Evolutionary conservation across 2,888 invertebrate species (phyloP).

Genomic region (Phasia obesa): DNA sequence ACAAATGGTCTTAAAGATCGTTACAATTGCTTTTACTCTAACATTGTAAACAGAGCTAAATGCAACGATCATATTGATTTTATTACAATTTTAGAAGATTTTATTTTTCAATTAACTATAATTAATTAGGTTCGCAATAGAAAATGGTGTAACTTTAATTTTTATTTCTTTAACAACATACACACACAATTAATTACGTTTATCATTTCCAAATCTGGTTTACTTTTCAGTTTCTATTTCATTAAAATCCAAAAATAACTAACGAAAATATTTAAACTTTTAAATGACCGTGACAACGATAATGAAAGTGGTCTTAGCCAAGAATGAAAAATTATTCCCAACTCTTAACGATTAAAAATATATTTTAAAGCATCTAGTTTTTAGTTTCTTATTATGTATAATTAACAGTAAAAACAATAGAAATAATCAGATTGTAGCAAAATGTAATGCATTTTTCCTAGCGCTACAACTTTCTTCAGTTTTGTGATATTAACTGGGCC

Average conservation of each 20-base stretch:
- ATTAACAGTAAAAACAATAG: too few relatives aligned
- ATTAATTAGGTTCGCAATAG: conserved; percentile 1
- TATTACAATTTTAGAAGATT: neutral
- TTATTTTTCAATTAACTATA: neutral
- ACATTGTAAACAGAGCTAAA: too few relatives aligned
- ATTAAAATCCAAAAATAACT: conserved; percentile 51
- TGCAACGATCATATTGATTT: too few relatives aligned
- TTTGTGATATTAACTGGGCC: too few relatives aligned
- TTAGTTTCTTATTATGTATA: too few relatives aligned
- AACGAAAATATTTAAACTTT: conserved; percentile 45
- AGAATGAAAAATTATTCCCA: neutral
- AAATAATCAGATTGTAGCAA: too few relatives aligned
- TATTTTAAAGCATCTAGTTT: too few relatives aligned
- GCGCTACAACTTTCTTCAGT: too few relatives aligned
- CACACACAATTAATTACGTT: conserved; percentile 18
- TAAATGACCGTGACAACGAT: conserved; percentile 15
- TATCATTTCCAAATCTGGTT: conserved; percentile 43
- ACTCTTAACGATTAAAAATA: too few relatives aligned
- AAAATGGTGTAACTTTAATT: conserved; percentile 13
- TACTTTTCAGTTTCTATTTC: conserved; percentile 41
- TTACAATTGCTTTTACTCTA: too few relatives aligned
- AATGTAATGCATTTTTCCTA: too few relatives aligned
- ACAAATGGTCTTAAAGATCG: too few relatives aligned
- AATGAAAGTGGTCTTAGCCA: conserved; percentile 1
- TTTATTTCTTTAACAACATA: conserved; percentile 21